phyloP scores from a whole-genome alignment of 2,797 vertebrate genomes.

The Notolepis coatsorum region DNA sequence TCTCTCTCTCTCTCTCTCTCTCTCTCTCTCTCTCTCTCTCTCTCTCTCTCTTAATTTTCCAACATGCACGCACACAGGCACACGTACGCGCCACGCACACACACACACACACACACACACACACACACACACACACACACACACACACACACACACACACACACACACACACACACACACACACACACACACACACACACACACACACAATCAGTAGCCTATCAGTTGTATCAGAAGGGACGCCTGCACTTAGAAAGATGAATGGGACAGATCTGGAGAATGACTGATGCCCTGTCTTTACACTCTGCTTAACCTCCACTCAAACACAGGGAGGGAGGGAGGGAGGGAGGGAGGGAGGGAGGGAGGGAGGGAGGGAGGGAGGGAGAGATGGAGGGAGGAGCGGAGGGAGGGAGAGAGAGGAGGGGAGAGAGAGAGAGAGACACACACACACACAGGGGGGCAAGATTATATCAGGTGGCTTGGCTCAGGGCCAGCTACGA shows the following conservation, averaged over 20 bases:
- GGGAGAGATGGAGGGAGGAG: no score
- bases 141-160: conserved; percentile 8
- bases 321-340: no score
- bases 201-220: neutral
- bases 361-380: no score
- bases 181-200: neutral
- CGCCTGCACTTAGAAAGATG: conserved; percentile 5
- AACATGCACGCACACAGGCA: conserved; percentile 1
- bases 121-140: neutral
- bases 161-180: conserved; percentile 9
- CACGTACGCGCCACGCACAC: no score
- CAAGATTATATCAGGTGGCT: no score
- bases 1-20: neutral
- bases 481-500: no score
- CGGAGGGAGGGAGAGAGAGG: no score
- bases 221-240: conserved; percentile 6
- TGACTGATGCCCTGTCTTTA: conserved; percentile 1
- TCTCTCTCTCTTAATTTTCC: neutral
- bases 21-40: no score
- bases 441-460: no score
- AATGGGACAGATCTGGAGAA: neutral
- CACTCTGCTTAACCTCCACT: no score
- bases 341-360: neutral
- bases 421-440: no score
- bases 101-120: no score